Evolutionary conservation across 2,113 vertebrate species (phyloP), one percentile per base, ranked within the genome.

Genomic region (Plecotus auritus): DNA sequence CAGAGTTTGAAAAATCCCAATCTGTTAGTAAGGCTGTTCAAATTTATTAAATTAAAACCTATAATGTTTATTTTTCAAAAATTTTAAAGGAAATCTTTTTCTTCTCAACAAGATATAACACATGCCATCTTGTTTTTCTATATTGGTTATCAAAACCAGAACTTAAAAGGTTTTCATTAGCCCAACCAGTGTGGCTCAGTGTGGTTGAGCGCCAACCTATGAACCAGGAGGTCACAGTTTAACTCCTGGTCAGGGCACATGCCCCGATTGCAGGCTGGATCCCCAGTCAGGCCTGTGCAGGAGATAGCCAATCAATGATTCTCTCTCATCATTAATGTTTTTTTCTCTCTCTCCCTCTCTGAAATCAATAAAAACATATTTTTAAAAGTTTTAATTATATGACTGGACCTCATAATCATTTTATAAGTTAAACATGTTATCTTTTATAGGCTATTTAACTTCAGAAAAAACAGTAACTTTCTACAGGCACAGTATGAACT

Each of bases 41-140:
- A 84, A 28, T 80, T 74, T 88, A 69, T 88, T 69, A 85, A 26
- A 18, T 61, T 78, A 87, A 85, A 94, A 92, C 82, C 49, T 49
- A 51, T 67, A 81, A 40, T 59, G 32, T 30, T 54, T 78, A 51
- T 61, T 69, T 92, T 89, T 12, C 5, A 81, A 81, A 67, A 2
- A n/a, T 67, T 84, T 84, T 59, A 51, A 91, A 86, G 81, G 11
- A 81, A 54, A 72, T 80, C 23, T 78, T n/a, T 74, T 64, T 86
- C 61, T 81, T 32, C 45, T 85, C 66, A 80, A 54, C 23, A 18
- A 64, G 42, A 84, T 2, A 84, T 4, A 90, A 74, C 23, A 26
- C 4, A 74, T 7, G 7, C 35, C 22, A 78, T 61, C 23, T 73
- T 92, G 2, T 47, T 92, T 88, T 88, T 80, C 40, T 74, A 73